Base-by-base conservation (phyloP, 2,113 vertebrate genomes). In the Lasiurus borealis region DNA sequence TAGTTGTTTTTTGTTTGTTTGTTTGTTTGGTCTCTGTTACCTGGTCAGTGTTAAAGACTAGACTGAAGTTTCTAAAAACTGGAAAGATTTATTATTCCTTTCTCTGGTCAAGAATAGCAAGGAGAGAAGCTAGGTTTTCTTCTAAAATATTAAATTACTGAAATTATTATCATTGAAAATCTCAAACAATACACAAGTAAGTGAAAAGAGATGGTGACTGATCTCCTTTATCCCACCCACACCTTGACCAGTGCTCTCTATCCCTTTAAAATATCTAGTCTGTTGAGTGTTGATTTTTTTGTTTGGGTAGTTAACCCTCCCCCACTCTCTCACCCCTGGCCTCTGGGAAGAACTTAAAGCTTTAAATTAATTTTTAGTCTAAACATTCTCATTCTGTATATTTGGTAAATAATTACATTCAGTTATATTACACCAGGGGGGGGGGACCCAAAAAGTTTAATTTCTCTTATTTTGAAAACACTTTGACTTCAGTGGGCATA, bases 381-480 rank as follows among this genome's bases (percentile, higher is more conserved):
- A 94, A 92, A 62, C 18, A 75, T 92, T 95, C 25, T 95, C 14
- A 93, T 94, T 76, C 64, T 88, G 27, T 93, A 29, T 90, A 50
- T 90, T 88, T 93, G 34, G 57, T 90, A 88, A 85, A 90, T 95
- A 97, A 95, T 93, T 92, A 72, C 12, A 77, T 94, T 77, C n/a
- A 50, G 13, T 92, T 92, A 71, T 96, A 83, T 80, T 93, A 87
- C 44, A 85, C 46, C 11, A 69, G n/a, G n/a, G n/a, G n/a, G n/a
- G n/a, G n/a, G n/a, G n/a, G n/a, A n/a, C n/a, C n/a, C 7, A 57
- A 80, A 94, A 95, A 87, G 29, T n/a, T 93, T 93, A 27, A 91
- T 78, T 93, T 92, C 81, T 95, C 50, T 71, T 85, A 59, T 90
- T 96, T 97, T 95, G 80, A 73, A 88, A 95, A 91, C 44, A 62